Percentiles rank a stretch among this genome's conserved stretches.
Evolutionary conservation across 2,113 vertebrate genomes (phyloP).

Genomic region (Mesocricetus auratus): DNA sequence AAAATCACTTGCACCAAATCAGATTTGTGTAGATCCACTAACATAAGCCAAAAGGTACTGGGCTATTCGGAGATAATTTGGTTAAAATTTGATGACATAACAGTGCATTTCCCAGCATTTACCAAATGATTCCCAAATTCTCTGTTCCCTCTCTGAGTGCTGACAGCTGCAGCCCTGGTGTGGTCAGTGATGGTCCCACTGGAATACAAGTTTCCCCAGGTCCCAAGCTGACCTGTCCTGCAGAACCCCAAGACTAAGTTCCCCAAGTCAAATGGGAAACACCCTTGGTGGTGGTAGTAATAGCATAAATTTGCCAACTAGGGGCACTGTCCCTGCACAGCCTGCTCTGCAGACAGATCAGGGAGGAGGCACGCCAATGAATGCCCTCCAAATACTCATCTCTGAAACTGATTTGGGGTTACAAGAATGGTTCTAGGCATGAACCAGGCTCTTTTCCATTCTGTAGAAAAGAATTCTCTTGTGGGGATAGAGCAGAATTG

Average conservation of each 20-base stretch:
- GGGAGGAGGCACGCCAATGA: not conserved
- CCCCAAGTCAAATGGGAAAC: not conserved
- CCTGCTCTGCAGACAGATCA: not conserved
- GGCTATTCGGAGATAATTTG: not conserved
- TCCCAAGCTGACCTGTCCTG: not conserved
- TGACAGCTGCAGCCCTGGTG: not conserved
- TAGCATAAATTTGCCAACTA: not conserved
- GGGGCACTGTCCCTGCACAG: not conserved
- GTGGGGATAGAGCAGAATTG: not conserved
- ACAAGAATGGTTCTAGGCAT: not conserved
- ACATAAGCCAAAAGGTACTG: not conserved
- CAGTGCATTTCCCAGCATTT: not conserved
- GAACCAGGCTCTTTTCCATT: not conserved
- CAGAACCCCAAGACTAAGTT: not conserved
- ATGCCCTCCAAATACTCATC: not conserved
- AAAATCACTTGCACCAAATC: constrained; percentile 1
- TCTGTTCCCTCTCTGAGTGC: not conserved
- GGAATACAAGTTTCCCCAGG: not conserved
- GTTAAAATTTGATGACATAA: not conserved
- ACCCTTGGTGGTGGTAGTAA: too few species aligned
- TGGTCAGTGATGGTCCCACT: not conserved
- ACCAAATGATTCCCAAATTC: not conserved
- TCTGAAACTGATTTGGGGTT: not conserved
- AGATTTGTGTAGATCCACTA: constrained; percentile 6
- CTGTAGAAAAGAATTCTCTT: constrained; percentile 12